phyloP scores from a whole-genome alignment of 53 echinoderm and acorn worm species.

The Hippasteria phrygiana region DNA sequence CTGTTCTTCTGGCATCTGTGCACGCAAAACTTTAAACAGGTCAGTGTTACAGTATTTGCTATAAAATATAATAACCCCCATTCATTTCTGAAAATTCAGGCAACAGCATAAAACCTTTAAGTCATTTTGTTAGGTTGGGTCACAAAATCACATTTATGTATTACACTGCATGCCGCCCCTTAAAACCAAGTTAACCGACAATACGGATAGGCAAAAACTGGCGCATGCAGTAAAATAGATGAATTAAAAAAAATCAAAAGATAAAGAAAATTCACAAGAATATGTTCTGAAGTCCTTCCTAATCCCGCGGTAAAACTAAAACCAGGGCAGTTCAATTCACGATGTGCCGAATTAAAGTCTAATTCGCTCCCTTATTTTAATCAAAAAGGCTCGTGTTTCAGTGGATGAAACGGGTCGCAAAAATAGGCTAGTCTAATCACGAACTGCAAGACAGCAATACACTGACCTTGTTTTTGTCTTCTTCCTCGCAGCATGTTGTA shows the following conservation, averaged over 20 bases:
- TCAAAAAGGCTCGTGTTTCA: not conserved
- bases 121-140: too few species aligned
- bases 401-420: not conserved
- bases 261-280: not conserved
- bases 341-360: not conserved
- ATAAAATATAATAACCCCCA: too few species aligned
- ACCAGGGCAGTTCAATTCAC: not conserved
- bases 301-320: not conserved
- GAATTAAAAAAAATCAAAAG: not conserved
- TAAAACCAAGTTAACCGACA: too few species aligned
- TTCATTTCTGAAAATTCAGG: too few species aligned
- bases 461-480: slow-evolving; percentile 4
- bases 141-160: too few species aligned
- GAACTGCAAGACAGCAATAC: not conserved
- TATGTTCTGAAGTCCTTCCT: too few species aligned
- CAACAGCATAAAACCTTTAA: too few species aligned
- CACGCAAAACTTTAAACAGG: too few species aligned
- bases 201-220: not conserved
- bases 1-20: too few species aligned
- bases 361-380: not conserved
- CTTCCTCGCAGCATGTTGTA: not conserved
- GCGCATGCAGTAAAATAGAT: not conserved
- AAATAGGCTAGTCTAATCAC: slow-evolving; percentile 34
- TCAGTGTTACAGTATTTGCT: too few species aligned
- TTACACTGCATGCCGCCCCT: too few species aligned